Evolutionary conservation across 1,140 invertebrate species (phyloP).

Genomic region (Linepithema humile): DNA sequence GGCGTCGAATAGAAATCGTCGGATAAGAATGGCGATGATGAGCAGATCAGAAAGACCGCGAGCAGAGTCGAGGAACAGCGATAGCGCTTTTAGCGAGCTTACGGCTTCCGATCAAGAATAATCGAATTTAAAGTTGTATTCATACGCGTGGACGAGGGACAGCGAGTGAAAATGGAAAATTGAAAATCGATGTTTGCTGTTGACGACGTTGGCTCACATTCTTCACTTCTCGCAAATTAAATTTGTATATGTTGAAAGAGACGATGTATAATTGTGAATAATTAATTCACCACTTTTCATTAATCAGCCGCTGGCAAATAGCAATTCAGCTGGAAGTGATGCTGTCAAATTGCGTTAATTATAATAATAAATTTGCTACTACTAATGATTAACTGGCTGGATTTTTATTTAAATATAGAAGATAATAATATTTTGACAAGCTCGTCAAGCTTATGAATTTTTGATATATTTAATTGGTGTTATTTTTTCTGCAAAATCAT

Average conservation of each 20-base stretch:
- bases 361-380: not conserved
- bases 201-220: not conserved
- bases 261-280: not conserved
- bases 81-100: not conserved
- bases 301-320: not conserved
- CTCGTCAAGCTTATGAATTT: not conserved
- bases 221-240: not conserved
- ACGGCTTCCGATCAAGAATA: not conserved
- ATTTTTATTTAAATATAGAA: not conserved
- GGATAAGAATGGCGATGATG: not conserved
- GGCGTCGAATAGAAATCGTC: constrained; percentile 9
- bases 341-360: not conserved
- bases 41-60: too few species aligned
- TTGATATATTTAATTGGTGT: not conserved
- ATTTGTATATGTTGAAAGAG: not conserved
- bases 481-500: not conserved
- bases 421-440: not conserved
- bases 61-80: not conserved
- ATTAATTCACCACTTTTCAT: not conserved
- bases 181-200: not conserved
- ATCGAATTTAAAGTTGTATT: not conserved
- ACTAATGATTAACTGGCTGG: not conserved
- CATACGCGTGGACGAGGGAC: not conserved
- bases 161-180: not conserved
- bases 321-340: not conserved